Evolutionary conservation across 1,140 invertebrate genomes (phyloP).

Genomic region (Metaphire vulgaris): DNA sequence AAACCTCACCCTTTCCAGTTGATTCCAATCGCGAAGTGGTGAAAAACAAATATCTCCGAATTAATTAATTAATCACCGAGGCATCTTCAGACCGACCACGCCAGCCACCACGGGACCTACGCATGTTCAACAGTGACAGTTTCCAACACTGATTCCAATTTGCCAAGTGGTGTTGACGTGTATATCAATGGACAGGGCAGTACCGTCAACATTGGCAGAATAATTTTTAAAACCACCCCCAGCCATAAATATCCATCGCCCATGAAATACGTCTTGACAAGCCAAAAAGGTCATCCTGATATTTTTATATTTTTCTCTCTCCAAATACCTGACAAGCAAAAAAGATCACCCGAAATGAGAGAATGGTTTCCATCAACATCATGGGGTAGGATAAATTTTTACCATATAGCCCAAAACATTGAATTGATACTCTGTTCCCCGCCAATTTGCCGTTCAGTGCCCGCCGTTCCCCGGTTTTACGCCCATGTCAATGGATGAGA

Average conservation of each 20-base stretch:
- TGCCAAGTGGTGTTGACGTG: not conserved
- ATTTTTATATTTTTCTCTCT: not conserved
- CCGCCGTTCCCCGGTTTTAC: no score
- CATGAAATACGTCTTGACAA: no score
- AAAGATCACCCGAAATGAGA: no score
- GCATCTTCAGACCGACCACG: conserved; percentile 15
- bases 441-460: no score
- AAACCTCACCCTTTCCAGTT: conserved; percentile 7
- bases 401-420: no score
- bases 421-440: no score
- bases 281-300: no score
- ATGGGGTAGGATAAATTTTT: no score
- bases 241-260: not conserved
- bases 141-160: not conserved
- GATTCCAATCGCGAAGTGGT: conserved; percentile 12
- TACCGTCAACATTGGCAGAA: not conserved
- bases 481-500: no score
- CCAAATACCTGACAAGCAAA: not conserved
- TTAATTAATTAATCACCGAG: conserved; percentile 12
- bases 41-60: not conserved
- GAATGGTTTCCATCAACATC: no score
- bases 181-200: not conserved
- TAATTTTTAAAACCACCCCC: not conserved
- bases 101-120: conserved; percentile 18
- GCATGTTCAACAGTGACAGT: no score